phyloP scores from a whole-genome alignment of 2,797 vertebrate species.

The Anguilla pacifica region DNA sequence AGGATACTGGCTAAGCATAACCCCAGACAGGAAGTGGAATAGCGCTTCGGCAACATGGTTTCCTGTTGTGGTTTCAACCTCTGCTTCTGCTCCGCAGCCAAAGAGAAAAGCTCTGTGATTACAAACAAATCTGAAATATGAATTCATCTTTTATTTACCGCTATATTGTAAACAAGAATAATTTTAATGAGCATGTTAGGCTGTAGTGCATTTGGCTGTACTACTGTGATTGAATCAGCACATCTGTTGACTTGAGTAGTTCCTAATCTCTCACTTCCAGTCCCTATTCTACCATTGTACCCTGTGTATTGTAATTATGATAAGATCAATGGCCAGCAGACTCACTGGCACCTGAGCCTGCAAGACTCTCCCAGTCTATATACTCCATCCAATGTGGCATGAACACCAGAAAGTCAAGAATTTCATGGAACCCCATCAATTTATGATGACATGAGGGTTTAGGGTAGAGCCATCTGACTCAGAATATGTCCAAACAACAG shows the following conservation, averaged over 20 bases:
- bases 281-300: too few species aligned
- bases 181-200: not conserved
- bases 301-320: too few species aligned
- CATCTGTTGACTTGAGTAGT: too few species aligned
- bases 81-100: slow-evolving; percentile 26
- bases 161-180: not conserved
- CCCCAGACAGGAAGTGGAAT: slow-evolving; percentile 53
- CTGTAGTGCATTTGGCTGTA: too few species aligned
- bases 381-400: not conserved
- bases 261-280: too few species aligned
- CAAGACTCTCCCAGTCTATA: not conserved
- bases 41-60: slow-evolving; percentile 47
- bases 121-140: not conserved
- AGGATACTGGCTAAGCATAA: slow-evolving; percentile 38
- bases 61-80: slow-evolving; percentile 56
- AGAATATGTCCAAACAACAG: not conserved
- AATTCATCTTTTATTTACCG: not conserved
- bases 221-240: too few species aligned
- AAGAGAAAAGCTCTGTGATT: slow-evolving; percentile 26
- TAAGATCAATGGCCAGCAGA: too few species aligned
- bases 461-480: not conserved
- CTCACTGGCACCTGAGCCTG: too few species aligned
- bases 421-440: too few species aligned
- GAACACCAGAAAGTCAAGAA: not conserved
- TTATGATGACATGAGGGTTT: too few species aligned